Percentiles rank a stretch among this genome's conserved stretches.
These are phyloP conservation scores for Eupithecia pulchellata DNA, from an alignment of 2,888 invertebrate genomes.

Conservation along the genomic window DNA sequence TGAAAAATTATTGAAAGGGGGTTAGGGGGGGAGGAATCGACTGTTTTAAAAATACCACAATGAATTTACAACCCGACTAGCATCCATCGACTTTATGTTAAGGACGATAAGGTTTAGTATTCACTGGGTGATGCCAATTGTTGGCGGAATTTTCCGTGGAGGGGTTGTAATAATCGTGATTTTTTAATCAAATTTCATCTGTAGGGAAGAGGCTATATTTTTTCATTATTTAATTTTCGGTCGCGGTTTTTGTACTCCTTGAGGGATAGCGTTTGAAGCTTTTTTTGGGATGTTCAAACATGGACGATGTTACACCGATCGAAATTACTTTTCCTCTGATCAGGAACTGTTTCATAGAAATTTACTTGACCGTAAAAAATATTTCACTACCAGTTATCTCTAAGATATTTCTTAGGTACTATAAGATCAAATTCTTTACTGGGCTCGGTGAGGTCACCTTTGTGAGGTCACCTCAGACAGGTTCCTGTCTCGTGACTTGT, in stretches of 20 bases:
- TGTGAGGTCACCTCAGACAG: no score
- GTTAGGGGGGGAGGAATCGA: slow-evolving; percentile 73
- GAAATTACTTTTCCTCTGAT: background rate
- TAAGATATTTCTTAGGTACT: no score
- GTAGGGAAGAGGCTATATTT: slow-evolving; percentile 84
- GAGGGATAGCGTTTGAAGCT: slow-evolving; percentile 81
- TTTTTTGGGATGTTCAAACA: slow-evolving; percentile 70
- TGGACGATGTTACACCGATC: slow-evolving; percentile 57
- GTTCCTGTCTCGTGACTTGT: no score
- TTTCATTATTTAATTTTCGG: slow-evolving; percentile 85
- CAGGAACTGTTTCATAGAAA: no score
- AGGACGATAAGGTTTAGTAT: slow-evolving; percentile 45
- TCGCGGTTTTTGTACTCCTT: slow-evolving; percentile 77
- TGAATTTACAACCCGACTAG: slow-evolving; percentile 48
- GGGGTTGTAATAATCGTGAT: slow-evolving; percentile 85
- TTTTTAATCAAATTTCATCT: slow-evolving; percentile 86
- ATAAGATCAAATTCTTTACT: no score
- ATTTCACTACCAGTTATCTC: no score
- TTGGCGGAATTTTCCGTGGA: slow-evolving; percentile 61
- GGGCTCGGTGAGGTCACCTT: no score
- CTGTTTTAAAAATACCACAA: slow-evolving; percentile 70
- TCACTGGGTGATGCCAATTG: slow-evolving; percentile 33
- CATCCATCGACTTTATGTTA: slow-evolving; percentile 36
- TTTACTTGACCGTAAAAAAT: no score
- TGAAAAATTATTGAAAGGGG: slow-evolving; percentile 86